These are phyloP conservation scores for Tadarida brasiliensis DNA, from an alignment of 2,797 vertebrate species.

Conservation along the genomic window DNA sequence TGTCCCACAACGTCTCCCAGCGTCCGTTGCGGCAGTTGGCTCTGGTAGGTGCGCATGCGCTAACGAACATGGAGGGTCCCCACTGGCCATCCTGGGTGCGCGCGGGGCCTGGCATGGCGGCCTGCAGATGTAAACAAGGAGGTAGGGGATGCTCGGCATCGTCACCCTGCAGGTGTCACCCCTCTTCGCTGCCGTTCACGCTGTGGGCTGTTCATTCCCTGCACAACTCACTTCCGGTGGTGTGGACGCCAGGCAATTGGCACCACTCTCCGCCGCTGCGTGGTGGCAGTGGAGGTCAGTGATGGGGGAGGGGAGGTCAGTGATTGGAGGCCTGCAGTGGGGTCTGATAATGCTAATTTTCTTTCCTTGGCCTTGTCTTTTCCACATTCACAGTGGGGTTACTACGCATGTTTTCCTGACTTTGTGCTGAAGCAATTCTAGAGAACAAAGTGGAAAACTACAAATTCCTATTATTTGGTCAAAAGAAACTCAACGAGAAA, in stretches of 20 bases:
- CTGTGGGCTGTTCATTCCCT: neutral
- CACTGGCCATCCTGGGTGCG: fast-evolving
- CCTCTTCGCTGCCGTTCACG: neutral
- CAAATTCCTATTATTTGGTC: neutral
- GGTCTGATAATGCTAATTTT: no score
- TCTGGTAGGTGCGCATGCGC: neutral
- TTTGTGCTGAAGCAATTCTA: neutral
- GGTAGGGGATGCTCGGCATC: fast-evolving
- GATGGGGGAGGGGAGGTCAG: no score
- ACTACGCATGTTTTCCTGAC: neutral
- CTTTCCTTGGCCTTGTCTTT: neutral
- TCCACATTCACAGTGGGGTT: neutral
- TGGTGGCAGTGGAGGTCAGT: no score
- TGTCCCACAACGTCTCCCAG: no score
- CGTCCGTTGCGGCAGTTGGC: neutral
- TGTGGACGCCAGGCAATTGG: neutral
- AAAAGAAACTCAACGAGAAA: neutral
- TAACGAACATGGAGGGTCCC: fast-evolving
- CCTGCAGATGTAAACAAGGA: neutral
- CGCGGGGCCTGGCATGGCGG: fast-evolving
- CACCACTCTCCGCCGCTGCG: no score
- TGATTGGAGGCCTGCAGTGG: no score
- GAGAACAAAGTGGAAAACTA: neutral
- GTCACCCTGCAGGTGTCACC: neutral
- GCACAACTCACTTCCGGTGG: neutral